Conservation (phyloP, 2,888 invertebrate species). For the Luperina testacea region DNA sequence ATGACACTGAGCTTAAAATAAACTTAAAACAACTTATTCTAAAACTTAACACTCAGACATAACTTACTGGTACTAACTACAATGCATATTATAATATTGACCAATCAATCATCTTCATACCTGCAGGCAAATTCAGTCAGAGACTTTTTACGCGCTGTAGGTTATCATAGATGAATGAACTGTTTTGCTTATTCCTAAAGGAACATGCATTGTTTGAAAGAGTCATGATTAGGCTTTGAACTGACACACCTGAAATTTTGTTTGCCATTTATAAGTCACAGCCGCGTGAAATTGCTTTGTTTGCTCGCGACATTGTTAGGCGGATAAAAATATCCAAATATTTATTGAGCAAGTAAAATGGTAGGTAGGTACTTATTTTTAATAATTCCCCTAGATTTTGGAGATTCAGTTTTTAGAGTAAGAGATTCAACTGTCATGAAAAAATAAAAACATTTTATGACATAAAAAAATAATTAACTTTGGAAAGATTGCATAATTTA, state of each 20-base stretch:
- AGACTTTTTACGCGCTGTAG: slow-evolving; percentile 28
- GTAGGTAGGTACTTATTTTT: background rate
- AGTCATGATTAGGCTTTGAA: slow-evolving; percentile 23
- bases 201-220: slow-evolving; percentile 54
- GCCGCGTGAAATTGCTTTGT: background rate
- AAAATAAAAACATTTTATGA: background rate
- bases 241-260: background rate
- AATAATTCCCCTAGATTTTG: background rate
- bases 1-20: slow-evolving; percentile 38
- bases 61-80: slow-evolving; percentile 62
- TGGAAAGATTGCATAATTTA: slow-evolving; percentile 37
- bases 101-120: slow-evolving; percentile 3
- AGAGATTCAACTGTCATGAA: background rate
- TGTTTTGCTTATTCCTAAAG: slow-evolving; percentile 52
- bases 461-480: slow-evolving; percentile 28
- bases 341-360: background rate
- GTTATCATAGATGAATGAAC: background rate
- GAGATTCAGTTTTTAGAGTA: background rate
- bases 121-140: slow-evolving; percentile 17
- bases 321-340: slow-evolving; percentile 26
- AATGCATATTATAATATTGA: slow-evolving; percentile 38
- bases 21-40: slow-evolving; percentile 59
- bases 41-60: slow-evolving; percentile 62
- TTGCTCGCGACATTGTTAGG: slow-evolving; percentile 30
- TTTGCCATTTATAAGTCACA: slow-evolving; percentile 22